Conservation (phyloP, 1,140 invertebrate genomes). For the Drosophila mayri region DNA sequence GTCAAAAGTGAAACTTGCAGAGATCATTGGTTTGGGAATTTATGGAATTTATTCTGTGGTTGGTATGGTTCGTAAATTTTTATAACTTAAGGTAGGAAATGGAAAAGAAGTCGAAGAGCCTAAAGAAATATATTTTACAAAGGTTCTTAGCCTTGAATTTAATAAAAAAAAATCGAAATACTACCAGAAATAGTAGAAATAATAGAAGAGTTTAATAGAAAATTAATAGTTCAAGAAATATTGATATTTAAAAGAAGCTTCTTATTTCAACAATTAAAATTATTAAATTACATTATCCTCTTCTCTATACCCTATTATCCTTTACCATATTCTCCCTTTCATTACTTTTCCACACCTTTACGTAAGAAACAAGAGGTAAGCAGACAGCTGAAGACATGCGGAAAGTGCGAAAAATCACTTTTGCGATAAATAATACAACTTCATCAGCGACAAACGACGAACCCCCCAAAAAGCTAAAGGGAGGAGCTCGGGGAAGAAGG, state of each 20-base stretch:
- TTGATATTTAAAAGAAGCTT: no score
- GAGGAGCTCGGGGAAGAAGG: neutral
- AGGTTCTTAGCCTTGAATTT: neutral
- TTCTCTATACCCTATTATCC: neutral
- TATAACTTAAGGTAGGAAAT: neutral
- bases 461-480: slow-evolving; percentile 5
- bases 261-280: neutral
- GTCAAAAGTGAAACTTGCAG: slow-evolving; percentile 5
- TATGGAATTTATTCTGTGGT: slow-evolving; percentile 6
- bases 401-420: slow-evolving; percentile 71
- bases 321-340: neutral
- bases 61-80: slow-evolving; percentile 13
- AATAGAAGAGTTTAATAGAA: neutral
- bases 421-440: slow-evolving; percentile 73
- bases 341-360: slow-evolving; percentile 11
- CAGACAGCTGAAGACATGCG: slow-evolving; percentile 36
- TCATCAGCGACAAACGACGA: slow-evolving; percentile 65
- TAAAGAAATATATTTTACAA: neutral
- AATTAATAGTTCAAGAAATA: neutral
- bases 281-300: neutral
- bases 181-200: no score
- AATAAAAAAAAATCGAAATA: neutral
- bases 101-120: no score
- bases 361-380: slow-evolving; percentile 4
- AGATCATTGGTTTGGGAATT: slow-evolving; percentile 18